Conservation (phyloP, 2,113 vertebrate species). For the Syngnathus floridae region DNA sequence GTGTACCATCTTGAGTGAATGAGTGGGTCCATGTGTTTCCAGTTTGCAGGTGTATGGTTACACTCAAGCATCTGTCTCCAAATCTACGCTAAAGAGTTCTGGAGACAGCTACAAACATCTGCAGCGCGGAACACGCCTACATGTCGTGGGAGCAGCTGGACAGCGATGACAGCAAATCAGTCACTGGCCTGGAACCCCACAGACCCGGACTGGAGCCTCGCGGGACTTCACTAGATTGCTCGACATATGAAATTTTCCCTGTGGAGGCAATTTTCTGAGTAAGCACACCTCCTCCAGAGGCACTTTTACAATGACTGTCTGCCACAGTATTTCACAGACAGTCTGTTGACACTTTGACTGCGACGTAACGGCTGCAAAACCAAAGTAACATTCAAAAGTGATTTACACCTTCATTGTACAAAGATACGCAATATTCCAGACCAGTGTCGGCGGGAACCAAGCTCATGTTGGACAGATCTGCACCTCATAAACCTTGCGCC, state of each 20-base stretch:
- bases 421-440: neutral
- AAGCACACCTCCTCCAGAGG: conserved; percentile 23
- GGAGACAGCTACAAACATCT: conserved; percentile 29
- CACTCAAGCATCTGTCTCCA: neutral
- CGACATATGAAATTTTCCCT: conserved; percentile 28
- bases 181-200: conserved; percentile 31
- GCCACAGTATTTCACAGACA: conserved; percentile 21
- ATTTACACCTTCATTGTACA: neutral
- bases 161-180: conserved; percentile 33
- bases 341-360: conserved; percentile 12
- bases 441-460: neutral
- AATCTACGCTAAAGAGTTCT: neutral
- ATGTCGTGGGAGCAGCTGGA: conserved; percentile 47
- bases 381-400: neutral
- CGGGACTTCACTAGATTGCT: conserved; percentile 31
- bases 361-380: neutral
- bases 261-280: conserved; percentile 28
- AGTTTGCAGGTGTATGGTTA: conserved; percentile 10
- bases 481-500: conserved; percentile 2
- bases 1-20: neutral
- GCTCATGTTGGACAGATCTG: neutral
- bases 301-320: conserved; percentile 19
- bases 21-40: neutral
- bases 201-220: conserved; percentile 20
- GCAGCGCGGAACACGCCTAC: conserved; percentile 12